Evolutionary conservation across 1,140 invertebrate genomes (phyloP), one percentile per base, ranked within the genome.

Genomic region (Aphidius gifuensis): DNA sequence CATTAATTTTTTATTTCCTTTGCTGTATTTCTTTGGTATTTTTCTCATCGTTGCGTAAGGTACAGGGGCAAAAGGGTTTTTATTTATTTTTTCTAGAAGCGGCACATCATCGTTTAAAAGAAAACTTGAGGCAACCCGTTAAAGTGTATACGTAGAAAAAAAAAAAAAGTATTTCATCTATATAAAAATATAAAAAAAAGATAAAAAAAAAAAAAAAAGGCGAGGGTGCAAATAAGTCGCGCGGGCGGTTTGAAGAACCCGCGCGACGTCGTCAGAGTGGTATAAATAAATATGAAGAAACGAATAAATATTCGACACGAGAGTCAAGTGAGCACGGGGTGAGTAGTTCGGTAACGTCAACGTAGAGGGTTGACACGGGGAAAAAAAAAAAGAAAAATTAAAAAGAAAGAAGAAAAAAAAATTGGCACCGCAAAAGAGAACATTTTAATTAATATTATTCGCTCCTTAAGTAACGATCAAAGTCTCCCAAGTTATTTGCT

Each of bases 371-470:
- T 65, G 66, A 68, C 60, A 62, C 42, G 64, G 40, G 32, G 9
- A 38, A 61, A 51, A 51, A 38, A 54, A 46, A 51, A 64, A 60
- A 50, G 9, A 38, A 61, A 51, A 51, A 38, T 46, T 40, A 51
- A 64, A 60, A 50, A 56, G 55, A 64, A 59, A 59, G 58, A 56
- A 47, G 32, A 61, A 64, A 71, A 69, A 74, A 69, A 75, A 69
- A 67, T 62, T 66, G 65, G 59, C 67, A 58, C 67, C 63, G 69
- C 68, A 66, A 75, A 74, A 74, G 23, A 23, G 73, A 74, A 73
- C 74, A 72, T 77, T 78, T 77, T 79, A 78, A 80, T 80, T 80
- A 80, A 79, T 75, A 78, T 77, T 77, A 78, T 78, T 77, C 71
- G 74, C 75, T 78, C 72, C 69, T 73, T 74, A 70, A 74, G 69